Evolutionary conservation across 2,113 vertebrate genomes (phyloP).

Genomic region (Gnathonemus longibarbis): DNA sequence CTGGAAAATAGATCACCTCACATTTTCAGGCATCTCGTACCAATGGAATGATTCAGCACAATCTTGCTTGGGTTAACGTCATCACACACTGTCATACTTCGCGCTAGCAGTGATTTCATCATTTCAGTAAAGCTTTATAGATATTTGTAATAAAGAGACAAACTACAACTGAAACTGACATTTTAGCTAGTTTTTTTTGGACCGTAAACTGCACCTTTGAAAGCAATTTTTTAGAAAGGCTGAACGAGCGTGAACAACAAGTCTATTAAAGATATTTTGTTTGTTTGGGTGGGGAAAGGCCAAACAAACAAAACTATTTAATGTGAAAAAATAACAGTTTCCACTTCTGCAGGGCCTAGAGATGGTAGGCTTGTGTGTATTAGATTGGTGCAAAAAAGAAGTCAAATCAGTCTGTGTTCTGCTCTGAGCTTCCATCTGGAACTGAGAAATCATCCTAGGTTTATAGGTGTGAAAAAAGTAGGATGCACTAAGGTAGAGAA

Average conservation of each 20-base stretch:
- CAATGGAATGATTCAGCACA: not conserved
- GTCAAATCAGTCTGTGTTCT: not conserved
- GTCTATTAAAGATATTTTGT: not conserved
- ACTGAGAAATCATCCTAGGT: not conserved
- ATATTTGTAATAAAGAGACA: not conserved
- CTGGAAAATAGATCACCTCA: not conserved
- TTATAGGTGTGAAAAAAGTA: not conserved
- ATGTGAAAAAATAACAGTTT: not conserved
- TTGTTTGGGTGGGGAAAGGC: not conserved
- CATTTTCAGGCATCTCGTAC: not conserved
- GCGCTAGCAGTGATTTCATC: not conserved
- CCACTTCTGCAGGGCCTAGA: not conserved
- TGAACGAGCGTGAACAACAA: not conserved
- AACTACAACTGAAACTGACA: not conserved
- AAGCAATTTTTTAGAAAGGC: not conserved
- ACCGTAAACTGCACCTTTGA: not conserved
- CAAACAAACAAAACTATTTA: not conserved
- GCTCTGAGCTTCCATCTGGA: not conserved
- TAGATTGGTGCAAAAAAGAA: not conserved
- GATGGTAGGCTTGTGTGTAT: not conserved
- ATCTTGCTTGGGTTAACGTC: not conserved
- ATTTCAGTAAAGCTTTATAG: not conserved
- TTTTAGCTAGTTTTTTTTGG: not conserved
- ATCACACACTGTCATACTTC: not conserved
- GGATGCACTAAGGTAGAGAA: not conserved